These are phyloP conservation scores for Mastomys natalensis DNA, from an alignment of 2,113 vertebrate genomes.

Conservation along the genomic window DNA sequence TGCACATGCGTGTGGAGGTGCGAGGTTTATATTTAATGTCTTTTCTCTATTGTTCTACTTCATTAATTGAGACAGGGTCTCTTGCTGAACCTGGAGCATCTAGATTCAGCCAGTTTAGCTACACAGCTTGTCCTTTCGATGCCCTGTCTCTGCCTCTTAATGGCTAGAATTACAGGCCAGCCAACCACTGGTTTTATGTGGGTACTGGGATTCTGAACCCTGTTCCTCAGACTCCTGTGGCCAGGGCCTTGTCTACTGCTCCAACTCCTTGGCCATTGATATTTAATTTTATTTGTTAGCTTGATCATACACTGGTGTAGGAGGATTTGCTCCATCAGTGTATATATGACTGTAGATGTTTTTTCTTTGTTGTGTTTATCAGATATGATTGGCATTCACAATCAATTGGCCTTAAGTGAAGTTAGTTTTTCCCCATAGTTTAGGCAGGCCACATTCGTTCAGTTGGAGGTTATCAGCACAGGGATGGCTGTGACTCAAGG, in stretches of 20 bases:
- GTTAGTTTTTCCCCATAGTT: neutral
- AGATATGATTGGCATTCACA: neutral
- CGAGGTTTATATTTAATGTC: neutral
- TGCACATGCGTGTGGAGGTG: neutral
- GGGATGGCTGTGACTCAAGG: neutral
- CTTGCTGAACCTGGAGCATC: neutral
- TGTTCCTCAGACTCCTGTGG: neutral
- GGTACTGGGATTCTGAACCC: neutral
- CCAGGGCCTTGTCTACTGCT: neutral
- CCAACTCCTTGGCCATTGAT: neutral
- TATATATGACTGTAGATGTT: neutral
- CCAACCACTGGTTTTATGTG: no score
- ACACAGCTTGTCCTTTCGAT: no score
- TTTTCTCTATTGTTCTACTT: neutral
- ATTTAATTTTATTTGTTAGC: neutral
- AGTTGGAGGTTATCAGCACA: neutral
- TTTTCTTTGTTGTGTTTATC: neutral
- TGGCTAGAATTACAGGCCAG: no score
- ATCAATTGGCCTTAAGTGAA: neutral
- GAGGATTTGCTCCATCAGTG: neutral
- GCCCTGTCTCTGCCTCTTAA: neutral
- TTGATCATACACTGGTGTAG: rapidly evolving
- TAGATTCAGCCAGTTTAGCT: neutral
- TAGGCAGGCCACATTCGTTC: neutral
- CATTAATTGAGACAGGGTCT: neutral